Evolutionary conservation across 2,888 invertebrate species (phyloP), one percentile per base, ranked within the genome.

Genomic region (Zygaena filipendulae): DNA sequence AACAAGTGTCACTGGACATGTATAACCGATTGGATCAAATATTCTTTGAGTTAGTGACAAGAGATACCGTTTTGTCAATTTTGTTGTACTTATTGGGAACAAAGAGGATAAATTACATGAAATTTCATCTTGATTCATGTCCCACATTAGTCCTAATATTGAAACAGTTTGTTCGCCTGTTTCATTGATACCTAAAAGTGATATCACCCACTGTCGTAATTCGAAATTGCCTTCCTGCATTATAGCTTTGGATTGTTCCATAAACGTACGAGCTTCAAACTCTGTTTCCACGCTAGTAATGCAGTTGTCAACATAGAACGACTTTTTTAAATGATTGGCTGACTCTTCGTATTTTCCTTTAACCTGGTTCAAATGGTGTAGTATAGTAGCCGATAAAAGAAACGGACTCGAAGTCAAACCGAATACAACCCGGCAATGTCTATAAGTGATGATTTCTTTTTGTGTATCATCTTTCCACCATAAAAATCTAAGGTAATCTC

Each of bases 391-490:
- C 2, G 21, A 4, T 13, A 29, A 20, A 12, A 33, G 13, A 23
- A 29, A 33, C 7, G 26, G 33, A 23, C 29, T 33, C 4, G 26
- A 25, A 7, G 29, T 33, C 4, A 33, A 6, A 3, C 33, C 33
- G 23, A 33, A 33, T 10, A 33, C 33, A 7, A 33, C 33, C 19
- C 33, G 16, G 3, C 29, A 18, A 13, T 34, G 30, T 18, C 25
- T 22, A 33, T 23, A 33, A 11, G 27, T 24, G 10, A 16, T 10
- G 11, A 21, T 16, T 11, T 25, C 12, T 7, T 18, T 11, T 3
- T 5, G 2, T 13, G 11, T 9, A 7, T 13, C 14, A 13, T 24
- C 9, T 4, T 5, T 7, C 32, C 28, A 32, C 32, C 32, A 32
- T 21, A 32, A 18, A 19, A 28, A 28, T 13, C 20, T 28, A 16